Base-by-base conservation (phyloP, 2,113 vertebrate species). In the Henicopernis longicauda region DNA sequence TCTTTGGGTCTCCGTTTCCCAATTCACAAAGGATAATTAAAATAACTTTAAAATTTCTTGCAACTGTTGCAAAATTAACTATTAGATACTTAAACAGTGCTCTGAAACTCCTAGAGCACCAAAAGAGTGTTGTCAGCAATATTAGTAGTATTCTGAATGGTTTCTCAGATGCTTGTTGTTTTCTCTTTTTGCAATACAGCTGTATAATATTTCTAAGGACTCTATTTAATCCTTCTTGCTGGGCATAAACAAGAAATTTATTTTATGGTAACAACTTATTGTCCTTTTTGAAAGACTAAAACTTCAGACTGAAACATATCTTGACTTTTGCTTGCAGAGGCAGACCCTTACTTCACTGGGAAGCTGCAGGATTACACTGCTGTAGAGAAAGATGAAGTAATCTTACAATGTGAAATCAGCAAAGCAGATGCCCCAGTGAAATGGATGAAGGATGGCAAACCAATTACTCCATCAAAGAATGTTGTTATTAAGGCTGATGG, bases 331-430 rank as follows among this genome's bases (percentile, higher is more conserved):
- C 90, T 95, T 98, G 81, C 98, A 99, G 99, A 99, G 97, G 99
- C 99, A 92, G 99, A 99, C 87, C 98, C 99, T 61, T 99, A 99
- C 97, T 99, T 99, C 96, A 99, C 99, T 45, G 98, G 98, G 49
- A 99, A 99, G 92, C 98, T 99, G 65, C 99, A 99, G 90, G 99
- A 99, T 98, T 99, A 99, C 95, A 99, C 99, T 1, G 99, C 99
- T 1, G 98, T 99, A 9, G 99, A 99, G 95, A 99, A 99, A 97
- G 99, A 99, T 50, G 99, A 99, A 95, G 99, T 99, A 54, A 57
- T 98, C 82, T 97, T 99, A 78, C 98, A 99, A 59, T 99, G 99
- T 71, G 99, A 99, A 98, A 98, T 99, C 94, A 99, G 99, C 98
- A 99, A 99, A 97, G 97, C 98, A 29, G 90, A 95, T 38, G 99